phyloP scores from a whole-genome alignment of 2,797 vertebrate species.

The Xenopus petersii region DNA sequence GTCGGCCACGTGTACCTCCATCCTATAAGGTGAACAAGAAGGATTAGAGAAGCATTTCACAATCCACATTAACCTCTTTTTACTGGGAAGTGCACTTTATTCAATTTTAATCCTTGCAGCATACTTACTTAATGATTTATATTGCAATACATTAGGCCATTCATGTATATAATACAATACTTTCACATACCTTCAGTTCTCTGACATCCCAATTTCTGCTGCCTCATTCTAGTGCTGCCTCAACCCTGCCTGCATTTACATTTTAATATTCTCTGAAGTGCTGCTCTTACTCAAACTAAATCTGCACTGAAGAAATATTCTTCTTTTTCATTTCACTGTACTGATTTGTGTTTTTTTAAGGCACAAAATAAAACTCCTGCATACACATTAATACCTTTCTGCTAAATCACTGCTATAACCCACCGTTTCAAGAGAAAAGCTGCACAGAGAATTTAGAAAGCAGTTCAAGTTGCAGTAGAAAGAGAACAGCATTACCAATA shows the following conservation, averaged over 20 bases:
- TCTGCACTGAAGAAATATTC: no score
- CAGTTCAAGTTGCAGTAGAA: slow-evolving; percentile 31
- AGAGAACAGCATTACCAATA: slow-evolving; percentile 41
- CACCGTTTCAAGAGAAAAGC: background rate
- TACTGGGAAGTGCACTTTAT: no score
- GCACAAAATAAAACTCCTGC: no score
- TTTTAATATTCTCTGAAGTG: slow-evolving; percentile 16
- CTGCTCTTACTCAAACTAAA: background rate
- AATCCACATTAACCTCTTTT: no score
- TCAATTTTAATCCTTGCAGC: background rate
- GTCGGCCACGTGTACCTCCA: slow-evolving; percentile 94
- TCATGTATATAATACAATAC: background rate
- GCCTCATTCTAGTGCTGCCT: slow-evolving; percentile 14
- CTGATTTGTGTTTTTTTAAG: no score
- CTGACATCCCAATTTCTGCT: no score
- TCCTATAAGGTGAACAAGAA: slow-evolving; percentile 75
- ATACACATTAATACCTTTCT: no score
- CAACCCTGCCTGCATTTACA: slow-evolving; percentile 38
- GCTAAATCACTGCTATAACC: no score
- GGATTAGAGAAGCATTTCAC: slow-evolving; percentile 19
- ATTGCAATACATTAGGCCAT: no score
- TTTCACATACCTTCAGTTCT: no score
- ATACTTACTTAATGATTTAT: background rate
- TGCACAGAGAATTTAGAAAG: slow-evolving; percentile 21
- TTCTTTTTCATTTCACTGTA: no score